A percentile compares a stretch with the other conserved stretches of the same genome.
These are phyloP conservation scores for Conomelus anceps DNA, from an alignment of 2,888 invertebrate species.

Conservation along the genomic window DNA sequence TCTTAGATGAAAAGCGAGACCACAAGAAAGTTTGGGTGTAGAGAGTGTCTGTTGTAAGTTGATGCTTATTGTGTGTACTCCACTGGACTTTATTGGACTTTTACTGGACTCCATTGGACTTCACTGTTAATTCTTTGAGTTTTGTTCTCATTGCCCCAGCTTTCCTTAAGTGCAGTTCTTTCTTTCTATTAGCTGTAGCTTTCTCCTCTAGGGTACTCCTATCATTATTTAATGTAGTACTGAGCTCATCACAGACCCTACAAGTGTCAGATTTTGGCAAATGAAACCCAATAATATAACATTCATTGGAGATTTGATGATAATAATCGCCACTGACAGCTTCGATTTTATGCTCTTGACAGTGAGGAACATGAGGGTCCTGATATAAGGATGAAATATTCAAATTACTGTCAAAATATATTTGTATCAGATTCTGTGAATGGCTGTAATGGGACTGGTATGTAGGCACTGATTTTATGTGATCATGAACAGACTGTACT, in stretches of 20 bases:
- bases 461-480: neutral
- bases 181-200: neutral
- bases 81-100: neutral
- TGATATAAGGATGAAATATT: neutral
- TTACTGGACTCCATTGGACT: too few species aligned
- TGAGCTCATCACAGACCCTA: neutral
- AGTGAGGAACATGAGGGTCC: neutral
- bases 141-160: neutral
- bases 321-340: neutral
- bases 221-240: neutral
- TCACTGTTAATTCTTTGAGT: too few species aligned
- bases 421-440: neutral
- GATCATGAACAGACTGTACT: neutral
- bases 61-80: conserved; percentile 1
- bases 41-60: conserved; percentile 12
- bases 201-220: neutral
- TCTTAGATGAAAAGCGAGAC: conserved; percentile 6
- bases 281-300: neutral
- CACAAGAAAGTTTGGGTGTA: conserved; percentile 16
- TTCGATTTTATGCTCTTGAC: neutral
- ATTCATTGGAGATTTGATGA: neutral
- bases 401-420: conserved; percentile 7
- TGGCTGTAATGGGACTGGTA: neutral
- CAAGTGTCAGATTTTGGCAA: neutral
- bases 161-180: conserved; percentile 11